These are phyloP conservation scores for Marisa cornuarietis DNA, from an alignment of 1,140 invertebrate species.

Conservation along the genomic window DNA sequence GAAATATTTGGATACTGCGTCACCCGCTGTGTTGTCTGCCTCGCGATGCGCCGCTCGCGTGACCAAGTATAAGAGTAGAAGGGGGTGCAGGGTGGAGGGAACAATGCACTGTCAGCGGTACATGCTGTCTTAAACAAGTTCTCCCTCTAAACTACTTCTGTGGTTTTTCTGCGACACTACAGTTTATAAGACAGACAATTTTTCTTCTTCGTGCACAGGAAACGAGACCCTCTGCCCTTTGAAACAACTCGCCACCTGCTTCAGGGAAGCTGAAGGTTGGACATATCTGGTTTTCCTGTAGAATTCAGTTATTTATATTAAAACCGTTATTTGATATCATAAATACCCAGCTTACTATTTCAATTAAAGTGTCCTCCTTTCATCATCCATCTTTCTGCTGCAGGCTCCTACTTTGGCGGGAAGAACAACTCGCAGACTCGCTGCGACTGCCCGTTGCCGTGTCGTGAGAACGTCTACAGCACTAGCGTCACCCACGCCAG, in stretches of 20 bases:
- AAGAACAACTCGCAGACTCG: background rate
- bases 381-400: background rate
- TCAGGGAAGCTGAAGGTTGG: constrained; percentile 22
- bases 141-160: too few species aligned
- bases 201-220: constrained; percentile 1
- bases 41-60: too few species aligned
- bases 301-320: background rate
- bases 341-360: too few species aligned
- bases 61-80: too few species aligned
- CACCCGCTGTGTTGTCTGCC: too few species aligned
- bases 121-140: too few species aligned
- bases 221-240: constrained; percentile 20
- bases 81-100: too few species aligned
- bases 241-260: constrained; percentile 9
- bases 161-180: background rate
- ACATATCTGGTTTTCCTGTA: background rate
- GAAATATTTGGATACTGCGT: too few species aligned
- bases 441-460: constrained; percentile 28
- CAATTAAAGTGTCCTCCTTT: too few species aligned
- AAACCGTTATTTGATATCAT: too few species aligned
- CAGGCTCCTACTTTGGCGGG: constrained; percentile 13
- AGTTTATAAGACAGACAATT: background rate
- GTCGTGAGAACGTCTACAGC: constrained; percentile 11
- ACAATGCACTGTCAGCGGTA: too few species aligned
- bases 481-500: constrained; percentile 11